These are phyloP conservation scores for Protosalanx chinensis DNA, from an alignment of 2,797 vertebrate genomes.

Conservation along the genomic window DNA sequence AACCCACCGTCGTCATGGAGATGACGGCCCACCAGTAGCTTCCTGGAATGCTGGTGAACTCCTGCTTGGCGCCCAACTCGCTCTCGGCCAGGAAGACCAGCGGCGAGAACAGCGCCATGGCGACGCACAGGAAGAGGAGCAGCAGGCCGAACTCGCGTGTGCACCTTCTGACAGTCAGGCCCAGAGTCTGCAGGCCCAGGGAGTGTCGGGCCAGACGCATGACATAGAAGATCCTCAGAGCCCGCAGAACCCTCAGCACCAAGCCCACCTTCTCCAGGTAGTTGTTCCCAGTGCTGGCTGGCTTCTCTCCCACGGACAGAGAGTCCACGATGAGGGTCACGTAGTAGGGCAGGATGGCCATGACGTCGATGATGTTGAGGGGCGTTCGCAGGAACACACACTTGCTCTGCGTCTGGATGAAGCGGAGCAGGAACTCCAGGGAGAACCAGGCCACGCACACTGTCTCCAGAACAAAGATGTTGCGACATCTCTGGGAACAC, in stretches of 20 bases:
- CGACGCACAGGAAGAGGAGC: constrained; percentile 91
- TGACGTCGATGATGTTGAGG: constrained; percentile 89
- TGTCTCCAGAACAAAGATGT: constrained; percentile 94
- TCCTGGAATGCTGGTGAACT: constrained; percentile 92
- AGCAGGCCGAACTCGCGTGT: constrained; percentile 90
- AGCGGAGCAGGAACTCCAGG: constrained; percentile 90
- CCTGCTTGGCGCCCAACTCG: constrained; percentile 91
- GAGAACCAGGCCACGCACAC: constrained; percentile 98
- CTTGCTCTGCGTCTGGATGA: constrained; percentile 92
- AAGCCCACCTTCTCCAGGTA: constrained; percentile 91
- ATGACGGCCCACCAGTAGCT: constrained; percentile 99
- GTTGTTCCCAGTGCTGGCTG: constrained; percentile 78
- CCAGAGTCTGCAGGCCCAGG: constrained; percentile 87
- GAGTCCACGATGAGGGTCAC: constrained; percentile 86
- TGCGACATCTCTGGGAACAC: constrained; percentile 86
- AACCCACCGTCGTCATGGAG: constrained; percentile 98
- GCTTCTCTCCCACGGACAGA: constrained; percentile 71
- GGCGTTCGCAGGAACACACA: constrained; percentile 91
- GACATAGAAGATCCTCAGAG: constrained; percentile 91
- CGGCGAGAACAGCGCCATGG: constrained; percentile 92
- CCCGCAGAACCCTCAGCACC: constrained; percentile 87
- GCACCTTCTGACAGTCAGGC: constrained; percentile 87
- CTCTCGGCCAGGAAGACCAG: constrained; percentile 92
- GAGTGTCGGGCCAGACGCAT: constrained; percentile 93
- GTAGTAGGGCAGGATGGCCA: constrained; percentile 95